Conservation (phyloP, 1,140 invertebrate species). For the Cydia strobilella region DNA sequence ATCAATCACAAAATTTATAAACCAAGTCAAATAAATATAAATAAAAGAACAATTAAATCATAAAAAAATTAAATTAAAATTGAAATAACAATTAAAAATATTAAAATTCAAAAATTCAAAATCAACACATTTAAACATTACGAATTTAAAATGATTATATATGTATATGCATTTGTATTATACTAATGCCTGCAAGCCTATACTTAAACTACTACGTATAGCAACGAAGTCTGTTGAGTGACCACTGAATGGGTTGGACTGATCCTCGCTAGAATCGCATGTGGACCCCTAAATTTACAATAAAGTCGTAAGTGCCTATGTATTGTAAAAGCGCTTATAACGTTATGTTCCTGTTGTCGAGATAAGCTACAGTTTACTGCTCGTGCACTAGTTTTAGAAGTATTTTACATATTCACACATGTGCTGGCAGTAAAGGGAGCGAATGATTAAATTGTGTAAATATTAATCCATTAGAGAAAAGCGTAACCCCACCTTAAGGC, state of each 20-base stretch:
- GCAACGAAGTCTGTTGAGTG: conserved; percentile 43
- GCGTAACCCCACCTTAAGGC: no score
- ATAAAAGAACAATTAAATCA: no score
- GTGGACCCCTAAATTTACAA: conserved; percentile 34
- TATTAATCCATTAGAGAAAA: no score
- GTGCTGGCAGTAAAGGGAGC: not conserved
- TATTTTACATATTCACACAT: conserved; percentile 17
- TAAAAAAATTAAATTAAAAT: no score
- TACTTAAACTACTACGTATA: not conserved
- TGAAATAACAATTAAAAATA: no score
- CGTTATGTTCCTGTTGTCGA: not conserved
- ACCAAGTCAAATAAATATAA: no score
- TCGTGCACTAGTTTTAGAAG: conserved; percentile 12
- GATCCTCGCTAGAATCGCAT: conserved; percentile 40
- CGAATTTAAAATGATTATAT: no score
- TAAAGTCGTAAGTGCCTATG: conserved; percentile 16
- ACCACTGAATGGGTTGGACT: conserved; percentile 50
- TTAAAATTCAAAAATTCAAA: no score
- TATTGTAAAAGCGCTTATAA: conserved; percentile 21
- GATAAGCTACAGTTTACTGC: conserved; percentile 11
- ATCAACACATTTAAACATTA: no score
- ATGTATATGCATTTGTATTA: no score
- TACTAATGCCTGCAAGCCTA: not conserved
- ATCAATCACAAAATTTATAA: no score
- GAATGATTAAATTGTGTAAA: not conserved